Percentiles rank a stretch among this genome's conserved stretches.
These are phyloP conservation scores for Pterocles gutturalis DNA, from an alignment of 2,113 vertebrate species.

Conservation along the genomic window DNA sequence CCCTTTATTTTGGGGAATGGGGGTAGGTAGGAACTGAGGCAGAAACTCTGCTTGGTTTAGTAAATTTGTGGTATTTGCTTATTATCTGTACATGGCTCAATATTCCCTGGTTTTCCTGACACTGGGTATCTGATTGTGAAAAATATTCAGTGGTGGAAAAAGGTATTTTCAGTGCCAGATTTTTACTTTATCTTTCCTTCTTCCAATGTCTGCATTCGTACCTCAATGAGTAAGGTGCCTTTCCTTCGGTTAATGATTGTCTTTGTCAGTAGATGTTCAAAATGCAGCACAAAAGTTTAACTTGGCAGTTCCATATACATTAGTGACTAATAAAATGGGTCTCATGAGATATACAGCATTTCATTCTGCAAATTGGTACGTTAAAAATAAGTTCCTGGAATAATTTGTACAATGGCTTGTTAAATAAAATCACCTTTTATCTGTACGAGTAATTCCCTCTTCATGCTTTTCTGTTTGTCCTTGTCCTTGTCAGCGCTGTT, in stretches of 20 bases:
- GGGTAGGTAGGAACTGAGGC: constrained; percentile 34
- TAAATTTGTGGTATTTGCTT: background rate
- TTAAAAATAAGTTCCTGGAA: background rate
- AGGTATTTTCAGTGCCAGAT: background rate
- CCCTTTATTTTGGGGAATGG: background rate
- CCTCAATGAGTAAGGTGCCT: background rate
- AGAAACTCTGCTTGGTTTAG: background rate
- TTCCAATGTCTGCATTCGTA: background rate
- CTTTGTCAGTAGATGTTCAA: background rate
- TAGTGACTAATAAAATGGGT: background rate
- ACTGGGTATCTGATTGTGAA: background rate
- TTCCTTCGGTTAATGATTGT: background rate
- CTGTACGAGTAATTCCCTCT: background rate
- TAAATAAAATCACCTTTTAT: background rate
- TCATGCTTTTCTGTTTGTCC: background rate
- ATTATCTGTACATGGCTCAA: background rate
- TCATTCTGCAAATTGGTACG: background rate
- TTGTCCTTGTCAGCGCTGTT: constrained; percentile 1
- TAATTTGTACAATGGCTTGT: background rate
- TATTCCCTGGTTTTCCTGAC: background rate
- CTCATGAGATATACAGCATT: background rate
- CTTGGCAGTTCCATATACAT: background rate
- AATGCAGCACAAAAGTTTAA: background rate
- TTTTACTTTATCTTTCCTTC: background rate
- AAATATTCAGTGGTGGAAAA: constrained; percentile 17